These are phyloP conservation scores for Ditula angustiorana DNA, from an alignment of 2,888 invertebrate genomes.

Conservation along the genomic window DNA sequence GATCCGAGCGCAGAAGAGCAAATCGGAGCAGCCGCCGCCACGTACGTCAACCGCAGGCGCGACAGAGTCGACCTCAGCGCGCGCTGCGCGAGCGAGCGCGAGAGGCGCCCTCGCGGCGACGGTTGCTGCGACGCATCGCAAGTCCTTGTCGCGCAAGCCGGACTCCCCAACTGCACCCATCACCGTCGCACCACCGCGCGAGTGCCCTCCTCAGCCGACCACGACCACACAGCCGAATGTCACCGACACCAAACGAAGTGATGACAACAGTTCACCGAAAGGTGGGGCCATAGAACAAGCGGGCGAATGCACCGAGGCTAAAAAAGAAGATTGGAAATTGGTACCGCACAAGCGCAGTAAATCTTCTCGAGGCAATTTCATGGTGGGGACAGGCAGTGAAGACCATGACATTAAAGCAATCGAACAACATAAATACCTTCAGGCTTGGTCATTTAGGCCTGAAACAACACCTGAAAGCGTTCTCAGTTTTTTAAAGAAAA, in stretches of 20 bases:
- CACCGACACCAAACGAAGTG: background rate
- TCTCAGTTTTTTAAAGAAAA: background rate
- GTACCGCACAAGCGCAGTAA: background rate
- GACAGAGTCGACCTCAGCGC: background rate
- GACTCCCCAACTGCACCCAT: background rate
- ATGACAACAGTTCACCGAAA: background rate
- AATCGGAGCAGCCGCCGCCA: background rate
- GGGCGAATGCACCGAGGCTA: background rate
- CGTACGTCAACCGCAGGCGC: background rate
- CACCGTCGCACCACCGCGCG: background rate
- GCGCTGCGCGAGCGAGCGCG: background rate
- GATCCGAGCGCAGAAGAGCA: background rate
- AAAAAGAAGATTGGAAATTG: no score
- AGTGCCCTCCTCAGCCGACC: background rate
- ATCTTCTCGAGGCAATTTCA: background rate
- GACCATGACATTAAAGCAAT: background rate
- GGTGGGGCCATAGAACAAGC: constrained; percentile 5
- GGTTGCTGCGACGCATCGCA: background rate
- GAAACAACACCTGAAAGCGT: background rate
- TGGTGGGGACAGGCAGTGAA: background rate
- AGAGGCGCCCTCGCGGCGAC: background rate
- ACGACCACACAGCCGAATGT: constrained; percentile 5
- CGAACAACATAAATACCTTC: background rate
- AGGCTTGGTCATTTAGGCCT: background rate
- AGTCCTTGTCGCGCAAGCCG: background rate